Base-by-base conservation (phyloP, 2,888 invertebrate genomes). In the Aromia moschata region DNA sequence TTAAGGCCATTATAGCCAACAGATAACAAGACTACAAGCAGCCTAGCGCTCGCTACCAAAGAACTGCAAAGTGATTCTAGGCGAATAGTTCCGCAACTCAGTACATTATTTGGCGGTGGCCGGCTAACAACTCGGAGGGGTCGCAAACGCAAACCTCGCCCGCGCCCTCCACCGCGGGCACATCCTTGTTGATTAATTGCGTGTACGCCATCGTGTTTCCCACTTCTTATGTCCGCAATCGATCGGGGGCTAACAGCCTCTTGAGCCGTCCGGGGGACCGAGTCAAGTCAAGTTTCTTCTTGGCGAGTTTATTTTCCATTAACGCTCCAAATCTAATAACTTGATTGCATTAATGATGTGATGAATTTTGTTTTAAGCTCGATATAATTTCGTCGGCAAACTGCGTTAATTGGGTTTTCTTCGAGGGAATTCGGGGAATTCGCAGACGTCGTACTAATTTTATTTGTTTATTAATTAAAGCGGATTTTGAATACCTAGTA, bases 31-130 rank as follows among this genome's bases (percentile, higher is more conserved):
- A 64, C 67, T 62, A 60, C 64, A 68, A 71, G 70, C 72, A 62
- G 70, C 60, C 62, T 69, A 68, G 69, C 72, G 70, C 69, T n/a
- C n/a, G 70, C 70, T 70, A 69, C 67, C 60, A 70, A 74, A 72
- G 73, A 74, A 73, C 72, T 72, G 70, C 74, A 71, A 73, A 73
- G 74, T 70, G 73, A 72, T 72, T 72, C 71, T 66, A 69, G 66
- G 70, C 67, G 68, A 74, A 74, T 74, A 74, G 74, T 74, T 74
- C 60, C 63, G 63, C 63, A 74, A 74, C 72, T 69, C 67, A 66
- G 69, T 74, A 71, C 71, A 73, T 74, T 74, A 74, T 73, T 74
- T 68, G 69, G 72, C 64, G 69, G 72, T 65, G 73, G 70, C 65
- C 64, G 64, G 65, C 60, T 66, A 64, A 68, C 64, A 70, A 72